phyloP scores from a whole-genome alignment of 2,113 vertebrate genomes.

The Entelurus aequoreus region DNA sequence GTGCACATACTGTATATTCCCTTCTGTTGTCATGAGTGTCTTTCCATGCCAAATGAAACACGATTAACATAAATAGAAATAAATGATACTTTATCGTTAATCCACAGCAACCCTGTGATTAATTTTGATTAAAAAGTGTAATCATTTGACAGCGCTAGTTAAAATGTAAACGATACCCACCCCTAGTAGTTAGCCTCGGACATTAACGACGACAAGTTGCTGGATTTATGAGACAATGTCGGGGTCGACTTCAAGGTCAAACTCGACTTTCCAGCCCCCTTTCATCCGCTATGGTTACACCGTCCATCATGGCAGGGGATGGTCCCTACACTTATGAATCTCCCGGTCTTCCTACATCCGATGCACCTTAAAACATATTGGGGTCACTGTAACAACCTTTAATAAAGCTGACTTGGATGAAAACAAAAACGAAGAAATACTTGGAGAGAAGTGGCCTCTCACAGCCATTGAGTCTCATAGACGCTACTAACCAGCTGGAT shows the following conservation, averaged over 20 bases:
- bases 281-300: slow-evolving; percentile 16
- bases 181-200: not conserved
- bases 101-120: too few species aligned
- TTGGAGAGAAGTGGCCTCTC: slow-evolving; percentile 10
- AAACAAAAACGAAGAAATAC: slow-evolving; percentile 5
- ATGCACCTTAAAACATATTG: slow-evolving; percentile 5
- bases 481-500: not conserved
- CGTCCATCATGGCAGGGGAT: slow-evolving; percentile 1
- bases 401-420: slow-evolving; percentile 4
- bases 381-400: not conserved
- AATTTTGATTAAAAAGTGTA: too few species aligned
- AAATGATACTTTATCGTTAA: too few species aligned
- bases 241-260: slow-evolving; percentile 15
- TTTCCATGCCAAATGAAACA: too few species aligned
- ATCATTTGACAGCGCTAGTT: too few species aligned
- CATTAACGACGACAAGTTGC: not conserved
- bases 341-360: slow-evolving; percentile 1
- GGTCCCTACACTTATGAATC: slow-evolving; percentile 11
- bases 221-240: not conserved
- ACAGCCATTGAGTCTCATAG: slow-evolving; percentile 4
- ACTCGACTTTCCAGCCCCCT: not conserved
- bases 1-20: too few species aligned
- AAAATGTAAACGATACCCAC: too few species aligned
- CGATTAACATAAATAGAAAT: too few species aligned
- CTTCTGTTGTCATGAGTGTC: too few species aligned